Percentiles rank a stretch among this genome's conserved stretches.
These are phyloP conservation scores for Acanthurus lineatus DNA, from an alignment of 2,797 vertebrate genomes.

Conservation along the genomic window DNA sequence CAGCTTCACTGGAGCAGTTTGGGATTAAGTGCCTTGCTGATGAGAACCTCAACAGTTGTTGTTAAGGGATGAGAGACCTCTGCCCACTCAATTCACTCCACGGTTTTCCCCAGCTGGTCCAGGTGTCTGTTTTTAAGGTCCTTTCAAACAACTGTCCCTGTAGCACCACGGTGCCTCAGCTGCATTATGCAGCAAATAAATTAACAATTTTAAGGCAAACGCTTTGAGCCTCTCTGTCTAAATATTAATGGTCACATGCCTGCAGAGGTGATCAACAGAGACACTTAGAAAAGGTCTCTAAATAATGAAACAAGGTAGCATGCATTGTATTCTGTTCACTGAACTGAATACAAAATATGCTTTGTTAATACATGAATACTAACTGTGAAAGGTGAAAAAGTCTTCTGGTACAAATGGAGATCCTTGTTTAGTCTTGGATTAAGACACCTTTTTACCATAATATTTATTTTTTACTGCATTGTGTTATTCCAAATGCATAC, in stretches of 20 bases:
- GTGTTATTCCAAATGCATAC: slow-evolving; percentile 19
- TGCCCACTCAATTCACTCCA: slow-evolving; percentile 16
- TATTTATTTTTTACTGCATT: not conserved
- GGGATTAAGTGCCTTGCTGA: slow-evolving; percentile 47
- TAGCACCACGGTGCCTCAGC: slow-evolving; percentile 15
- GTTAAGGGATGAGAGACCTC: slow-evolving; percentile 43
- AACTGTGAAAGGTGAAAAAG: slow-evolving; percentile 42
- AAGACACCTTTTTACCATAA: slow-evolving; percentile 28
- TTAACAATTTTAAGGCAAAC: slow-evolving; percentile 58
- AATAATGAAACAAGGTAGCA: slow-evolving; percentile 65
- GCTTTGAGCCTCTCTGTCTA: slow-evolving; percentile 49
- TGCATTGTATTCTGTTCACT: slow-evolving; percentile 51
- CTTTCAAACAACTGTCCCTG: slow-evolving; percentile 47
- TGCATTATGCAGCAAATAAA: slow-evolving; percentile 52
- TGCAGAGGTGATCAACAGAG: slow-evolving; percentile 67
- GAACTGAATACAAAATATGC: slow-evolving; percentile 60
- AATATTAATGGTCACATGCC: slow-evolving; percentile 70
- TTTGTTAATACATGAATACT: slow-evolving; percentile 70
- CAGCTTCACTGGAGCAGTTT: slow-evolving; percentile 31
- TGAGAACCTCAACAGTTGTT: slow-evolving; percentile 46
- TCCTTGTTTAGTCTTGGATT: slow-evolving; percentile 47
- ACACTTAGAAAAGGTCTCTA: slow-evolving; percentile 60
- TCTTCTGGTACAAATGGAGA: slow-evolving; percentile 32
- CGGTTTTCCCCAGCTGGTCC: slow-evolving; percentile 47
- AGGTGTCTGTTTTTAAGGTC: slow-evolving; percentile 54